A percentile compares a stretch with the other conserved stretches of the same genome.
phyloP scores from a whole-genome alignment of 30 jellyfish, hydroid and myxozoan genomes.

The Nemopilema nomurai region DNA sequence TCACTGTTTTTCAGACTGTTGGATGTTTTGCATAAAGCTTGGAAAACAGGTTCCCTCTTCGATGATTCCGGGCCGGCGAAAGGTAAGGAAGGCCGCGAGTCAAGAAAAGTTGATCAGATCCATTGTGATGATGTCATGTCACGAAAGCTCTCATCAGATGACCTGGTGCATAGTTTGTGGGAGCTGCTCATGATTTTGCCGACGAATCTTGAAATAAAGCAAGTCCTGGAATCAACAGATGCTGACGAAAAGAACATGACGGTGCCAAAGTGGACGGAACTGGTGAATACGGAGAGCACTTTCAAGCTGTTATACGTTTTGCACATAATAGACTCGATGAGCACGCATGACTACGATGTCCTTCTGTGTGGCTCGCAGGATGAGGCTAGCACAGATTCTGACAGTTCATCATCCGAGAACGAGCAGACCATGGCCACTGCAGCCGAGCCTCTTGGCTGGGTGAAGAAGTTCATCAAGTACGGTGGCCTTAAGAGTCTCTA shows the following conservation, averaged over 20 bases:
- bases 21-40: slow-evolving; percentile 76
- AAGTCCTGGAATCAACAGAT: slow-evolving; percentile 46
- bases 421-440: slow-evolving; percentile 45
- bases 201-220: slow-evolving; percentile 65
- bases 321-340: slow-evolving; percentile 89
- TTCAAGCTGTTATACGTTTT: slow-evolving; percentile 79
- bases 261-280: slow-evolving; percentile 52
- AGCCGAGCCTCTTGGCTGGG: slow-evolving; percentile 84
- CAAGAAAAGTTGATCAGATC: neutral
- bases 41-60: neutral
- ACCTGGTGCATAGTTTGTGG: slow-evolving; percentile 85
- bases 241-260: slow-evolving; percentile 13
- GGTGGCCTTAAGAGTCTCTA: slow-evolving; percentile 84
- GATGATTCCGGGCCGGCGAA: no score
- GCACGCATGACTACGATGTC: slow-evolving; percentile 60
- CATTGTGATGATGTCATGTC: neutral
- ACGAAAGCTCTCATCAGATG: slow-evolving; percentile 58
- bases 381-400: slow-evolving; percentile 91
- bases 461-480: slow-evolving; percentile 62
- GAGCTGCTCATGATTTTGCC: slow-evolving; percentile 90
- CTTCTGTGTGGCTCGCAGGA: slow-evolving; percentile 41
- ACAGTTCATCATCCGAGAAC: slow-evolving; percentile 79
- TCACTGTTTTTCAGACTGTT: slow-evolving; percentile 70
- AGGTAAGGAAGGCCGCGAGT: neutral
- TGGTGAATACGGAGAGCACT: slow-evolving; percentile 71